Evolutionary conservation across 1,140 invertebrate genomes (phyloP).

Genomic region (Cyrtorhinus lividipennis): DNA sequence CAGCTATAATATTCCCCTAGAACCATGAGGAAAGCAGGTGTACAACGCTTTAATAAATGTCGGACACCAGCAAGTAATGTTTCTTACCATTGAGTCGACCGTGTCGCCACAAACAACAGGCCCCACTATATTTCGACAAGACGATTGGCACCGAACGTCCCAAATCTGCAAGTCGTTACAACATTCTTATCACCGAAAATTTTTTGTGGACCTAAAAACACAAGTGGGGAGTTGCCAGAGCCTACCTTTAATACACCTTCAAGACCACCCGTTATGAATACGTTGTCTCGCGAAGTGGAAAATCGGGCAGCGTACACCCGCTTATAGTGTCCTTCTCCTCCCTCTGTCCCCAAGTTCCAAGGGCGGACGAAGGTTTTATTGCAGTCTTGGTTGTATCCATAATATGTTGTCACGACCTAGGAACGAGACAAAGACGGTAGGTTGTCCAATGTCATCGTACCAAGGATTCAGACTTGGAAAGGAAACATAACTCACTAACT

Average conservation of each 20-base stretch:
- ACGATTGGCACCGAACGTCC: background rate
- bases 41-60: too few relatives aligned
- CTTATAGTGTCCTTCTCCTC: background rate
- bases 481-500: too few relatives aligned
- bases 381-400: background rate
- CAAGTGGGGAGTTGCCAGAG: too few relatives aligned
- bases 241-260: background rate
- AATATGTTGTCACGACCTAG: background rate
- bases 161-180: background rate
- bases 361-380: background rate
- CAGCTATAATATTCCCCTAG: background rate
- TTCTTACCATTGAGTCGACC: background rate
- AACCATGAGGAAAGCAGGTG: too few relatives aligned
- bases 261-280: background rate
- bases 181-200: too few relatives aligned
- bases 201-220: too few relatives aligned
- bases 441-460: too few relatives aligned
- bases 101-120: background rate
- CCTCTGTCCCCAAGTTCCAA: background rate
- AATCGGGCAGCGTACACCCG: background rate
- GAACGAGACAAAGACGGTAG: too few relatives aligned
- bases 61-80: too few relatives aligned
- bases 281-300: background rate
- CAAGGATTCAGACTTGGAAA: too few relatives aligned
- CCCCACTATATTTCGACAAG: background rate